Evolutionary conservation across 2,113 vertebrate genomes (phyloP).

Genomic region (Neolamprologus sp.): DNA sequence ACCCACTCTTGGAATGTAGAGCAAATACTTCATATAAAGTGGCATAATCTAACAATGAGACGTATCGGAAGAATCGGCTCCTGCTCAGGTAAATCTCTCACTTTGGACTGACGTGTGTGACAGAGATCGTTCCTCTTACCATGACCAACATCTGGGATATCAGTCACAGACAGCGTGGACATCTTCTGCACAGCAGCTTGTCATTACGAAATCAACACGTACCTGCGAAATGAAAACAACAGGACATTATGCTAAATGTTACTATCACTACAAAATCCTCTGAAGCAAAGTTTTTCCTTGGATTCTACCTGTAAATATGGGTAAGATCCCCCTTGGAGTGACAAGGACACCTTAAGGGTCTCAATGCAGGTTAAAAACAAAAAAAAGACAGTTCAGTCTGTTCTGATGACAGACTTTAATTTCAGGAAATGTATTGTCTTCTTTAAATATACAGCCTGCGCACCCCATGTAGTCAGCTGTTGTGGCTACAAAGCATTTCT

Average conservation of each 20-base stretch:
- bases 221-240: conserved; percentile 35
- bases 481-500: neutral
- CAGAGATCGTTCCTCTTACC: conserved; percentile 52
- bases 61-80: neutral
- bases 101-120: neutral
- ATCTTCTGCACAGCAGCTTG: conserved; percentile 77
- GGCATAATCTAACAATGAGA: neutral
- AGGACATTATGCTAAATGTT: neutral
- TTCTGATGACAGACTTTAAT: neutral
- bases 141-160: conserved; percentile 79
- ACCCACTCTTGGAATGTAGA: neutral
- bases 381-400: neutral
- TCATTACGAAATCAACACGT: conserved; percentile 74
- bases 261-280: neutral
- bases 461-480: neutral
- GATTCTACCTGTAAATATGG: neutral
- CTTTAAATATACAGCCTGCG: neutral
- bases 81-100: neutral
- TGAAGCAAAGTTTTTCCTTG: neutral
- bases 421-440: neutral
- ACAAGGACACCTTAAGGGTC: neutral
- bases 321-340: neutral
- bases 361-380: neutral
- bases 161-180: conserved; percentile 75
- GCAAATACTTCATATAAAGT: neutral